Conservation (phyloP, 2,797 vertebrate species). For the Hybognathus amarus region DNA sequence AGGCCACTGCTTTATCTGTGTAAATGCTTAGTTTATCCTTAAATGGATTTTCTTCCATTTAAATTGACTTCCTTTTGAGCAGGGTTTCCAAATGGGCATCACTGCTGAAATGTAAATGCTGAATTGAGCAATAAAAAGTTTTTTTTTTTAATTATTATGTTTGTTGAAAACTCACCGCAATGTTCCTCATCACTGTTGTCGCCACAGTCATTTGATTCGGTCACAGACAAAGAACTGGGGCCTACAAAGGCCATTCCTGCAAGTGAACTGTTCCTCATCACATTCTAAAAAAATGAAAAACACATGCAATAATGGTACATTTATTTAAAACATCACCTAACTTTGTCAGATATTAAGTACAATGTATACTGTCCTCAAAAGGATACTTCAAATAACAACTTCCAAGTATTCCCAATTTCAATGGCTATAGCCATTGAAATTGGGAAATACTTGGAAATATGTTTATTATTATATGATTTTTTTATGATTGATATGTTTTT, state of each 20-base stretch:
- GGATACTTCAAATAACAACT: not conserved
- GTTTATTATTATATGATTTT: no score
- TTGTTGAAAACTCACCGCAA: conserved; percentile 72
- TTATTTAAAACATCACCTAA: not conserved
- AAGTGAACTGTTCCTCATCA: conserved; percentile 70
- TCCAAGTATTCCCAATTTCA: not conserved
- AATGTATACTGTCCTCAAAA: not conserved
- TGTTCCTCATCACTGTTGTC: conserved; percentile 77
- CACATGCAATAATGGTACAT: not conserved
- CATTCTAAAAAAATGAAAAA: conserved; percentile 66
- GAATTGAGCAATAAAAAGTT: not conserved
- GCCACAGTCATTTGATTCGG: conserved; percentile 79
- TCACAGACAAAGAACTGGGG: conserved; percentile 77
- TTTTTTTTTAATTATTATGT: no score
- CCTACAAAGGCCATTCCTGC: conserved; percentile 77
- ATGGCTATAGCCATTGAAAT: no score
- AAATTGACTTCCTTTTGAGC: not conserved
- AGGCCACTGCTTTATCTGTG: not conserved
- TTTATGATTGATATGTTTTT: no score
- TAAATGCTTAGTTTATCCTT: not conserved
- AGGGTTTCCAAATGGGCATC: not conserved
- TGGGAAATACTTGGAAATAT: no score
- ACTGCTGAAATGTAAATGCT: not conserved
- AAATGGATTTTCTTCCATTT: not conserved
- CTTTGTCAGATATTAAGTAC: not conserved